Evolutionary conservation across 2,113 vertebrate genomes (phyloP).

Genomic region (Rostratula benghalensis): DNA sequence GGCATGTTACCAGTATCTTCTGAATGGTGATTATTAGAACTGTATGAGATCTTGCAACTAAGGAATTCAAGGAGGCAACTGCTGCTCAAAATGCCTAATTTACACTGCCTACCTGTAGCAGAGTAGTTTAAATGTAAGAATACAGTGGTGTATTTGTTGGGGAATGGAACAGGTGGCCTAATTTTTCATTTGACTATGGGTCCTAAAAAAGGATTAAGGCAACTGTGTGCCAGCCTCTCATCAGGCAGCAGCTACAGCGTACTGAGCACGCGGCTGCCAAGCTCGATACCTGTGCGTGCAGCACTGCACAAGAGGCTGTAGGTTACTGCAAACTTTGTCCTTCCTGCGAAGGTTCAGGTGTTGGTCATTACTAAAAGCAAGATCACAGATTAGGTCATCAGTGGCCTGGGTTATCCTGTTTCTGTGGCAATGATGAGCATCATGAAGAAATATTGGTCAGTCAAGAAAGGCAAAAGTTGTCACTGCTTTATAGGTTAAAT

Average conservation of each 20-base stretch:
- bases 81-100: not conserved
- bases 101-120: not conserved
- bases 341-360: not conserved
- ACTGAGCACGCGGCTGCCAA: not conserved
- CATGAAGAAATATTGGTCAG: not conserved
- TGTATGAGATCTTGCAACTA: not conserved
- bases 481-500: not conserved
- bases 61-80: not conserved
- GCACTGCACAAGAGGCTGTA: not conserved
- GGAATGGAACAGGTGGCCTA: not conserved
- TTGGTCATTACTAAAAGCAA: constrained; percentile 1
- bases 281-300: not conserved
- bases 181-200: not conserved
- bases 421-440: not conserved
- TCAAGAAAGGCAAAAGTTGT: not conserved
- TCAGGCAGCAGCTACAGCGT: not conserved
- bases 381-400: not conserved
- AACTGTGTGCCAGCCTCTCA: not conserved
- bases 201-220: not conserved
- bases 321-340: not conserved
- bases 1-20: not conserved
- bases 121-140: not conserved
- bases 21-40: not conserved
- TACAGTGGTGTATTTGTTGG: accelerated
- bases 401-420: not conserved